These are phyloP conservation scores for Hiodon tergisus DNA, from an alignment of 2,113 vertebrate species.

Conservation along the genomic window DNA sequence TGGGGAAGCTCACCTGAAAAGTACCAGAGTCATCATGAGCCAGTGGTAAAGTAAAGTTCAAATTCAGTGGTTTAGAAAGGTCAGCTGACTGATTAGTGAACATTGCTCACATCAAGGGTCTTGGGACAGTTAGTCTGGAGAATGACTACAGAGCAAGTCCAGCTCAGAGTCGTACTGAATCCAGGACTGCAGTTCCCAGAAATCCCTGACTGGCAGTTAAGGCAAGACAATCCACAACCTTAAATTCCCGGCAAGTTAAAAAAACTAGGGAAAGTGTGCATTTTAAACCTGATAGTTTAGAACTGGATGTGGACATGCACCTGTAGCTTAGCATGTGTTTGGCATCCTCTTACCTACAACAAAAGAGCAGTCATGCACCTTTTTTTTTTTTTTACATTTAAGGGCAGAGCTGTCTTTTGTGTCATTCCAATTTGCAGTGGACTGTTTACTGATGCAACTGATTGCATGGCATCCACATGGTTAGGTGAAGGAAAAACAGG, in stretches of 20 bases:
- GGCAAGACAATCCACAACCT: not conserved
- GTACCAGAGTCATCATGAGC: too few species aligned
- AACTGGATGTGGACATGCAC: not conserved
- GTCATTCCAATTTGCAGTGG: not conserved
- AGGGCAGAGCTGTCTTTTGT: not conserved
- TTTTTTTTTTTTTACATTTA: not conserved
- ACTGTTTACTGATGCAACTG: not conserved
- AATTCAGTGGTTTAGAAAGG: too few species aligned
- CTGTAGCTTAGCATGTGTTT: not conserved
- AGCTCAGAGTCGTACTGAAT: slow-evolving; percentile 36
- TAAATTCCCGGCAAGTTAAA: not conserved
- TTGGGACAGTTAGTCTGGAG: not conserved
- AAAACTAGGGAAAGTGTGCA: not conserved
- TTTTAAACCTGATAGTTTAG: not conserved
- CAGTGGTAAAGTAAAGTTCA: too few species aligned
- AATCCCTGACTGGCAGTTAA: slow-evolving; percentile 1
- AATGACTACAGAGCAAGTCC: slow-evolving; percentile 27
- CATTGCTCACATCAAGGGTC: not conserved
- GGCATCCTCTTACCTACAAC: not conserved
- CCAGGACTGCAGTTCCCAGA: slow-evolving; percentile 34
- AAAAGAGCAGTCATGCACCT: not conserved
- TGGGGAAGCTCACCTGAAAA: too few species aligned
- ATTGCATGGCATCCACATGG: not conserved
- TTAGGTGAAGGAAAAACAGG: slow-evolving; percentile 11
- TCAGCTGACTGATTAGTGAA: not conserved